A percentile compares a stretch with the other conserved stretches of the same genome.
phyloP scores from a whole-genome alignment of 2,113 vertebrate species.

The Calypte anna region DNA sequence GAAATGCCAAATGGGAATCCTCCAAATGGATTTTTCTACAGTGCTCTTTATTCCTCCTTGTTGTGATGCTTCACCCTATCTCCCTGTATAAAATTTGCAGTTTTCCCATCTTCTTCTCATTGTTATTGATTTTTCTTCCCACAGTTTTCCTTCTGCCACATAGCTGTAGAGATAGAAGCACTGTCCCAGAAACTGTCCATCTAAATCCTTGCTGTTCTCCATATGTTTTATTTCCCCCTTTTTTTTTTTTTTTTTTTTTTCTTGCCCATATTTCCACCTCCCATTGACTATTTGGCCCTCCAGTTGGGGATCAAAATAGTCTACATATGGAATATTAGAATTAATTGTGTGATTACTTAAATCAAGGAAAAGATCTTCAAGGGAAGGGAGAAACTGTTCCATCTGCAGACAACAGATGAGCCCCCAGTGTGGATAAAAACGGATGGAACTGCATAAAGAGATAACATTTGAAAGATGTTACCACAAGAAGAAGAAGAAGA shows the following conservation, averaged over 20 bases:
- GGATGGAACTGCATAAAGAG: too few species aligned
- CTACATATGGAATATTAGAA: too few species aligned
- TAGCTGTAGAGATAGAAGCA: rapidly evolving
- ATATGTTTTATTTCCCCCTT: neutral
- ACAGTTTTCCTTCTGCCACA: neutral
- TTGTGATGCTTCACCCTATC: neutral
- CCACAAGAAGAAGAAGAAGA: too few species aligned
- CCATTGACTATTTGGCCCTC: neutral
- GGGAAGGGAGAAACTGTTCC: too few species aligned
- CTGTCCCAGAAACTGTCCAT: neutral
- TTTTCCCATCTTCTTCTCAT: neutral
- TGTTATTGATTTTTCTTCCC: neutral
- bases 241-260: too few species aligned
- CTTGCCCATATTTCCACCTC: neutral
- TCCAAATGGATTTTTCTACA: neutral
- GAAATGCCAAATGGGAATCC: neutral
- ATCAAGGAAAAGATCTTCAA: too few species aligned
- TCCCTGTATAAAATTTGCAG: neutral
- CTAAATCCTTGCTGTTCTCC: slow-evolving; percentile 41
- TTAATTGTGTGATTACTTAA: too few species aligned
- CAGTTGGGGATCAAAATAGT: too few species aligned
- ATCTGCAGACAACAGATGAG: too few species aligned
- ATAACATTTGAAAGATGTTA: too few species aligned
- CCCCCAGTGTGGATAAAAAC: too few species aligned
- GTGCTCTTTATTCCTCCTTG: neutral